Percentiles rank a stretch among this genome's conserved stretches.
These are phyloP conservation scores for Rhopilema esculentum DNA, from an alignment of 30 jellyfish, hydroid and myxozoan species.

Conservation along the genomic window DNA sequence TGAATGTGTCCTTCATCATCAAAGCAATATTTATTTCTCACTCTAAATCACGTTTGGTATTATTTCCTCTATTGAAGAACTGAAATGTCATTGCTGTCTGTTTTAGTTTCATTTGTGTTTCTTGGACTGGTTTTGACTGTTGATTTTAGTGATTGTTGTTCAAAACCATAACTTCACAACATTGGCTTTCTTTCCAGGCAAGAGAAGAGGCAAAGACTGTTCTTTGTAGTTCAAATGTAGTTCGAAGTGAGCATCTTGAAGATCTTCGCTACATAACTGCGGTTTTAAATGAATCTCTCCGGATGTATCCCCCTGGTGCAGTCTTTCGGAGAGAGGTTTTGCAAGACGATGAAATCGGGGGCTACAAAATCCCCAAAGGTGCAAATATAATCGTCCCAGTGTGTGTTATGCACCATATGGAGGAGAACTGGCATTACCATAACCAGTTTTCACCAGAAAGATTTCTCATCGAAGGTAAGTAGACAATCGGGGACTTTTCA, in stretches of 20 bases:
- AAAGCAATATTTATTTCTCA: too few relatives aligned
- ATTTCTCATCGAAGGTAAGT: conserved; percentile 13
- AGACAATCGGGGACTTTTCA: too few relatives aligned
- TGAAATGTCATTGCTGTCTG: too few relatives aligned
- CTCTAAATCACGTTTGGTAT: too few relatives aligned
- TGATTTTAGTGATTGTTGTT: background rate
- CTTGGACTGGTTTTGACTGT: background rate
- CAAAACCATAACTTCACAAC: background rate
- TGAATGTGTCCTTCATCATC: too few relatives aligned
- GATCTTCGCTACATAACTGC: conserved; percentile 41
- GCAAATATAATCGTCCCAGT: conserved; percentile 28
- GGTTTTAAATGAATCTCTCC: conserved; percentile 69
- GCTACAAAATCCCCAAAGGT: conserved; percentile 67
- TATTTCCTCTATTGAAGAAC: too few relatives aligned
- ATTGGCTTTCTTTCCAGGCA: conserved; percentile 5
- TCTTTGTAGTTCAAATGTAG: conserved; percentile 17
- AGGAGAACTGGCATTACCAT: conserved; percentile 61
- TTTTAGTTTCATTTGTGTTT: background rate
- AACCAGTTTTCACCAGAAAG: conserved; percentile 68
- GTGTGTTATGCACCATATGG: conserved; percentile 54
- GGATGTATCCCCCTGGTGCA: conserved; percentile 68
- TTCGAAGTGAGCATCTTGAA: conserved; percentile 25
- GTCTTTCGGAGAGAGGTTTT: conserved; percentile 37
- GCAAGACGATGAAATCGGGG: conserved; percentile 69
- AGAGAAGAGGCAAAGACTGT: conserved; percentile 45